Conservation (phyloP, 1,140 invertebrate species). For the Ceratina australensis region DNA sequence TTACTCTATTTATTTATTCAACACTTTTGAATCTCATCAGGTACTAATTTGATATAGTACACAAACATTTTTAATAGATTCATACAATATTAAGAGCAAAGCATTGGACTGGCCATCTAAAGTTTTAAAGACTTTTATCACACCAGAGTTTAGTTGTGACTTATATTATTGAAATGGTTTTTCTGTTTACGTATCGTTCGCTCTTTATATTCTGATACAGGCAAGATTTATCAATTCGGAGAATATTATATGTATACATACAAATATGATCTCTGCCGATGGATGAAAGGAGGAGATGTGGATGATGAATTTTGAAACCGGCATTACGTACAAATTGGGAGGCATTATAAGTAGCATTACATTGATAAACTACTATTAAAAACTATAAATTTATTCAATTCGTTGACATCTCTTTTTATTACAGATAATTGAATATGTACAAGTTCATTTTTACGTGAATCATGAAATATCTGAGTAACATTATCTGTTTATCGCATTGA, state of each 20-base stretch:
- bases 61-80: slow-evolving; percentile 34
- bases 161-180: background rate
- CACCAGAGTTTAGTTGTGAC: slow-evolving; percentile 15
- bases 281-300: slow-evolving; percentile 3
- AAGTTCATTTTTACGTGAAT: slow-evolving; percentile 16
- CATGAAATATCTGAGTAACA: no score
- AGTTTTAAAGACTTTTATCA: background rate
- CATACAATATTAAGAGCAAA: slow-evolving; percentile 9
- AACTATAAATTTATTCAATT: no score
- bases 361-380: slow-evolving; percentile 16
- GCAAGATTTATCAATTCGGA: slow-evolving; percentile 23
- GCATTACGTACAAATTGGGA: slow-evolving; percentile 42
- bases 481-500: background rate
- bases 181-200: background rate
- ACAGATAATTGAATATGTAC: slow-evolving; percentile 16
- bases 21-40: slow-evolving; percentile 45
- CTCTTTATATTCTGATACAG: background rate
- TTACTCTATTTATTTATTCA: slow-evolving; percentile 61
- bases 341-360: slow-evolving; percentile 48
- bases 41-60: slow-evolving; percentile 6
- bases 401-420: slow-evolving; percentile 14
- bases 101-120: slow-evolving; percentile 13
- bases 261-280: slow-evolving; percentile 10
- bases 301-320: slow-evolving; percentile 29
- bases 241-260: slow-evolving; percentile 31